Base-by-base conservation (phyloP, 1,140 invertebrate species). In the Solenopsis invicta region DNA sequence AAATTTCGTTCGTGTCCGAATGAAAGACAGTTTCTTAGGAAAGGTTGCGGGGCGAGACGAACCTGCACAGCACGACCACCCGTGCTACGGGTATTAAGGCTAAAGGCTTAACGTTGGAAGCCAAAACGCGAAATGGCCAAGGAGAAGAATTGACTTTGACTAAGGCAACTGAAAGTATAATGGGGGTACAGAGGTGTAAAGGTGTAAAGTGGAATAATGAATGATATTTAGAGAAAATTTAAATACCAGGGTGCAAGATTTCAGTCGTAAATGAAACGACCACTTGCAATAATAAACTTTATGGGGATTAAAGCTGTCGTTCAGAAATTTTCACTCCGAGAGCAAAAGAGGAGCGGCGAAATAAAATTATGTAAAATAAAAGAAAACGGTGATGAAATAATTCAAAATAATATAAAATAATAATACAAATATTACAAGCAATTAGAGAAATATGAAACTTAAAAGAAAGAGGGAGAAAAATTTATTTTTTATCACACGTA, bases 51-150 rank as follows among this genome's bases (percentile, higher is more conserved):
- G 78, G 76, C 62, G 86, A 88, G 86, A 75, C 92, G 90, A 91
- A 91, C 91, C 85, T n/a, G 69, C 89, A 80, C 29, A 87, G 84
- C 29, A 87, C 64, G 93, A 90, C 94, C 94, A 93, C 93, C 93
- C 93, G 92, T 87, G 62, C 16, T 29, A 92, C 41, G 87, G 64
- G 91, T 93, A 92, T 95, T 95, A 62, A 13, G 8, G 18, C 2
- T 93, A 94, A 94, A 90, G 93, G 94, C 94, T 95, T 94, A 94
- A 93, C 94, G 90, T 89, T 86, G 67, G 89, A 94, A 93, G 92
- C 92, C 94, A 95, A 95, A 95, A 95, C 94, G 93, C 75, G 75
- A 76, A 86, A 54, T 4, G 41, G 41, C 0, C 41, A 41, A 0
- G 41, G 41, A 41, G 41, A 87, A 87, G 87, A 91, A 90, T 93